These are phyloP conservation scores for Crenuchus spilurus DNA, from an alignment of 2,797 vertebrate species.

Conservation along the genomic window DNA sequence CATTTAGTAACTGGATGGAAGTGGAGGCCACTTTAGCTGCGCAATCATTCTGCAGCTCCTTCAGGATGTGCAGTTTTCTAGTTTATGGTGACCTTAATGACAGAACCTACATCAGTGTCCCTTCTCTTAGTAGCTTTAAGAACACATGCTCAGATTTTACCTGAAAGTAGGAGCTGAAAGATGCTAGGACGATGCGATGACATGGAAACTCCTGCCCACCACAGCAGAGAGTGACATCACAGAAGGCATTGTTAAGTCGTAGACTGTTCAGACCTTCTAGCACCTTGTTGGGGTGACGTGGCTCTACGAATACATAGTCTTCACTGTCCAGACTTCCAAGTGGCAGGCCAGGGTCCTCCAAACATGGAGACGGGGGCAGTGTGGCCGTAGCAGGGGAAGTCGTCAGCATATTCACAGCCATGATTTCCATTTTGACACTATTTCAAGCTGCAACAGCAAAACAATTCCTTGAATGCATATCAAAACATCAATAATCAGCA, in stretches of 20 bases:
- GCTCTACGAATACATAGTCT: slow-evolving; percentile 80
- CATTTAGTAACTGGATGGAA: too few species aligned
- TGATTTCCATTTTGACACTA: slow-evolving; percentile 72
- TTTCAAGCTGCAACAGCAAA: slow-evolving; percentile 35
- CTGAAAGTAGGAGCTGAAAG: slow-evolving; percentile 85
- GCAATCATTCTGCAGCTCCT: too few species aligned
- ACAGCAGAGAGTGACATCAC: slow-evolving; percentile 83
- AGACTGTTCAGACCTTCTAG: slow-evolving; percentile 82
- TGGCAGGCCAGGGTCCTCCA: slow-evolving; percentile 51
- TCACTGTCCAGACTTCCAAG: slow-evolving; percentile 65
- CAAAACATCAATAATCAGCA: neutral
- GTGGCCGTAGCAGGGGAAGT: slow-evolving; percentile 50
- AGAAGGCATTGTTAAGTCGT: slow-evolving; percentile 82
- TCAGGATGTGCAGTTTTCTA: too few species aligned
- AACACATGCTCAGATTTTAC: too few species aligned
- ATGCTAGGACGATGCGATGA: slow-evolving; percentile 82
- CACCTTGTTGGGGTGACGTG: slow-evolving; percentile 76
- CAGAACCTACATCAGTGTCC: too few species aligned
- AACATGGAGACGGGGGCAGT: slow-evolving; percentile 50
- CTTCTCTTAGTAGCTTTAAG: too few species aligned
- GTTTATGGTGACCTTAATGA: too few species aligned
- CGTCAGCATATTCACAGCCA: slow-evolving; percentile 61
- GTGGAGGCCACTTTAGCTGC: too few species aligned
- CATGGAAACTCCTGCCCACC: slow-evolving; percentile 84
- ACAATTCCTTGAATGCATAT: neutral